Evolutionary conservation across 2,113 vertebrate genomes (phyloP), one percentile per base, ranked within the genome.

Genomic region (Mystacornis crossleyi): DNA sequence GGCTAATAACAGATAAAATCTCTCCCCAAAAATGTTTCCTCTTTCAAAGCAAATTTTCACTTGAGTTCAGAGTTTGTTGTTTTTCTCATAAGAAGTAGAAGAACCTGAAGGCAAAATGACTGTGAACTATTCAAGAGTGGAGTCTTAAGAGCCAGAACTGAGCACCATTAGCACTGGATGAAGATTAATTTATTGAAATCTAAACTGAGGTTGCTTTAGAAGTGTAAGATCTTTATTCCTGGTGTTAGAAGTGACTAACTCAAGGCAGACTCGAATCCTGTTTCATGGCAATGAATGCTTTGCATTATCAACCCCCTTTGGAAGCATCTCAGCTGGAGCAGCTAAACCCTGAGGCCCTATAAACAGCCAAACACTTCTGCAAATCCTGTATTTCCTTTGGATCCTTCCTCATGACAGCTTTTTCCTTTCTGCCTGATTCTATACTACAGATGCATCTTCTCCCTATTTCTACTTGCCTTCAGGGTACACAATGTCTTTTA

Each of bases 381-480:
- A 89, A 81, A 89, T 84, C 72, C 91, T 95, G 64, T n/a, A 57
- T 92, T 94, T 93, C 51, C 50, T 94, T 92, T 93, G 82, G 34
- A 78, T 93, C 31, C 48, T 54, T 91, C 75, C 23, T 74, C 75
- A 28, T 88, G 78, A 93, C 78, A 95, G 74, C 74, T 55, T 95
- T 96, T 92, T 89, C 58, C 34, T 93, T 95, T 86, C 82, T 92
- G 34, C 64, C 71, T 5, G 2, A 11, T 74, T 93, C 75, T 77
- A 15, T 85, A 33, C 60, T 83, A 78, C 69, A 84, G 69, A 91
- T 81, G 65, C 29, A 45, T 78, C 65, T 89, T 92, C 80, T 96
- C 64, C 64, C 23, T 38, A 0, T 86, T 93, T 92, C 65, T 75
- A 9, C 73, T 67, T 0, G 4, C 69, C 86, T 78, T 79, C 61